Base-by-base conservation (phyloP, 1,140 invertebrate genomes). In the Triops longicaudatus region DNA sequence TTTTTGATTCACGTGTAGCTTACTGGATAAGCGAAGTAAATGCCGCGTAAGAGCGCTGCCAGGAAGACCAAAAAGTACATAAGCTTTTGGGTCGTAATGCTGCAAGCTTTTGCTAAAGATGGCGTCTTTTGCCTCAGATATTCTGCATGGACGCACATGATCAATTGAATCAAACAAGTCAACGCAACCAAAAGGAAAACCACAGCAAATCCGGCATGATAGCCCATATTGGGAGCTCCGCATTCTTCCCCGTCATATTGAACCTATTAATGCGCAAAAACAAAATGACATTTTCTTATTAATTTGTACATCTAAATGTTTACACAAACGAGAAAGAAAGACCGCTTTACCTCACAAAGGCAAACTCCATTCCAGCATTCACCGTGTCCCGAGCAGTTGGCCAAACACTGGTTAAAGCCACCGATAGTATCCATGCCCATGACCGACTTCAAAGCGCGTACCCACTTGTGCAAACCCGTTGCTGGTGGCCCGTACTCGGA, bases 361-460 rank as follows among this genome's bases (percentile, higher is more conserved):
- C 95, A 96, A 43, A 92, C 93, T 71, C 94, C 93, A 84, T 96
- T 93, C 79, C 93, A 88, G 84, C 94, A 97, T 84, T 95, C 93
- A 11, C 94, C 95, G 78, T 93, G 90, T n/a, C 93, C 93, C 78
- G 91, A 94, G 85, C 93, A 95, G 84, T 91, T 90, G 74, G 85
- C 85, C 73, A 84, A 84, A 80, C 87, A 88, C 74, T 81, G 50
- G 50, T 63, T 63, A 63, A 76, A 81, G 44, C 78, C 79, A 6
- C 50, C 50, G 17, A 63, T 17, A n/a, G 17, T 22, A 17, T 63
- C 50, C 50, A 63, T 63, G 50, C 50, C 50, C 50, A 63, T 63
- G 50, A 9, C 50, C 7, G 50, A 63, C 50, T 63, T 63, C 50
- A 63, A 63, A 63, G 50, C 50, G 22, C 50, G 50, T 14, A 63